Percentiles rank a stretch among this genome's conserved stretches.
These are phyloP conservation scores for Sipha flava DNA, from an alignment of 1,140 invertebrate species.

Conservation along the genomic window DNA sequence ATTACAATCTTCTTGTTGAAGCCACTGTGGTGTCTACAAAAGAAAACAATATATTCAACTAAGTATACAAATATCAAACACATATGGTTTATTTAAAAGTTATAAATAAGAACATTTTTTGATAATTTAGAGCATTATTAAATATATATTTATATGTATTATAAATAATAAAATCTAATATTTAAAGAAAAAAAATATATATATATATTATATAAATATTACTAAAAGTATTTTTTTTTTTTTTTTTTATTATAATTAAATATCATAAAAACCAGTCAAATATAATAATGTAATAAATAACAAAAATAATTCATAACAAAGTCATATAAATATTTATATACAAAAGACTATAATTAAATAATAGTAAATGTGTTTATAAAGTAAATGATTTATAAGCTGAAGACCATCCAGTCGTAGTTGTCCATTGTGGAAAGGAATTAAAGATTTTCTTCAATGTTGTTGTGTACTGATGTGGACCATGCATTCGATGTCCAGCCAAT, in stretches of 20 bases:
- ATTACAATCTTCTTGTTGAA: constrained; percentile 72
- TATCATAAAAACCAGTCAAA: neutral
- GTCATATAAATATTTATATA: neutral
- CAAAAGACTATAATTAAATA: neutral
- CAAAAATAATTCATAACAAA: neutral
- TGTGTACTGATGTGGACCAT: constrained; percentile 51
- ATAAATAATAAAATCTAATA: neutral
- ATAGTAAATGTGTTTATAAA: constrained; percentile 29
- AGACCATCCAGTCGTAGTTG: constrained; percentile 52
- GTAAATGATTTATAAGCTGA: constrained; percentile 49
- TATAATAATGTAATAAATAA: neutral
- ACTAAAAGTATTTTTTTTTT: neutral
- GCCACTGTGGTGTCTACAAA: constrained; percentile 58
- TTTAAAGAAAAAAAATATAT: neutral
- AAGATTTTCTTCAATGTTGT: constrained; percentile 49
- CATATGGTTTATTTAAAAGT: neutral
- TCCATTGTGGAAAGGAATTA: constrained; percentile 53
- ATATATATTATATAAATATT: neutral
- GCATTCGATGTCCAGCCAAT: constrained; percentile 54
- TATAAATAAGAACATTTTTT: neutral
- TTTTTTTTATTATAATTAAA: too few species aligned
- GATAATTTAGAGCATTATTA: neutral
- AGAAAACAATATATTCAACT: constrained; percentile 44
- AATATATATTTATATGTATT: neutral
- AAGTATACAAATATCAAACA: neutral